A percentile compares a stretch with the other conserved stretches of the same genome.
These are phyloP conservation scores for Palaemon carinicauda DNA, from an alignment of 1,140 invertebrate species.

Conservation along the genomic window DNA sequence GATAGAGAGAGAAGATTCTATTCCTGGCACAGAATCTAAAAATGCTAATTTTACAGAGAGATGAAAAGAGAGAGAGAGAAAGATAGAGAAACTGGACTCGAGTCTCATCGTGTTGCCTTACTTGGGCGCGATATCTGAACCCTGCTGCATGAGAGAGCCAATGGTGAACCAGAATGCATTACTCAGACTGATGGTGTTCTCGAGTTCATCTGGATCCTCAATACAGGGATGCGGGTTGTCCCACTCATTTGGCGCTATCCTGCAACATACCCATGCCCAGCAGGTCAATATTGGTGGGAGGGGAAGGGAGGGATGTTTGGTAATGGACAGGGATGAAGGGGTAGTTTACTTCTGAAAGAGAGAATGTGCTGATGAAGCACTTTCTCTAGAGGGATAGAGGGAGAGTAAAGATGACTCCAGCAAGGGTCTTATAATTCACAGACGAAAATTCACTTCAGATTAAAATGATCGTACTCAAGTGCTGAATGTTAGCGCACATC, in stretches of 20 bases:
- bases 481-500: too few species aligned
- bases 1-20: background rate
- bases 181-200: constrained; percentile 78
- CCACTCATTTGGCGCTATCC: constrained; percentile 63
- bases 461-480: too few species aligned
- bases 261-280: constrained; percentile 34
- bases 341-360: too few species aligned
- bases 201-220: constrained; percentile 78
- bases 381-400: too few species aligned
- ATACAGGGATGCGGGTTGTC: constrained; percentile 77
- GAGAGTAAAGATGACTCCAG: too few species aligned
- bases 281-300: background rate
- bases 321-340: background rate
- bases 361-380: too few species aligned
- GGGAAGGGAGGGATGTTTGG: background rate
- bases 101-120: constrained; percentile 62
- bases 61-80: background rate
- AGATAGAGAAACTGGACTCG: background rate
- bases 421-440: too few species aligned
- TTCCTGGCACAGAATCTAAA: too few species aligned
- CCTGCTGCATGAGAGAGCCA: constrained; percentile 70
- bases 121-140: constrained; percentile 87
- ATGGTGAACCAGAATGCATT: constrained; percentile 71
- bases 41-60: too few species aligned
- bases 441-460: too few species aligned